These are phyloP conservation scores for Syngnathus rostellatus DNA, from an alignment of 2,797 vertebrate species.

Conservation along the genomic window DNA sequence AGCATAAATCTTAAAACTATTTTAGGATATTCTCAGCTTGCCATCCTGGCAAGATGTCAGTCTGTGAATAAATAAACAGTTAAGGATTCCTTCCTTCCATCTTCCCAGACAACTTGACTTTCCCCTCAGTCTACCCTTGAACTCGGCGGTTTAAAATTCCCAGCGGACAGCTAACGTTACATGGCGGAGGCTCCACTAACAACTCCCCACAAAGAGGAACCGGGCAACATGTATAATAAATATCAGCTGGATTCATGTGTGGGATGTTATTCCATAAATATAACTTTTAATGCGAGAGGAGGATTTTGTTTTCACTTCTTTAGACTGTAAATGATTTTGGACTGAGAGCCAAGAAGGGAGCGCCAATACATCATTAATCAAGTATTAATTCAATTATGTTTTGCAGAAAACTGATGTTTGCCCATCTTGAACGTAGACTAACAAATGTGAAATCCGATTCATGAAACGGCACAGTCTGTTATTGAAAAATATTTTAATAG, in stretches of 20 bases:
- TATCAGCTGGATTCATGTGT: constrained; percentile 2
- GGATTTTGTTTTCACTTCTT: neutral
- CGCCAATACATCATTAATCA: too few species aligned
- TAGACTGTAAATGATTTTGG: neutral
- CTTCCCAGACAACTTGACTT: constrained; percentile 1
- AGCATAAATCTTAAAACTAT: neutral
- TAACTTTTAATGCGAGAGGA: neutral
- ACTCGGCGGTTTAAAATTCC: constrained; percentile 12
- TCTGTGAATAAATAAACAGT: neutral
- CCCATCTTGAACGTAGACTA: neutral
- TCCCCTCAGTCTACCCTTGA: constrained; percentile 7
- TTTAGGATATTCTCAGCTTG: neutral
- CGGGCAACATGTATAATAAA: neutral
- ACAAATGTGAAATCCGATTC: neutral
- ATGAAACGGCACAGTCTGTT: neutral
- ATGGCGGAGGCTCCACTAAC: constrained; percentile 5
- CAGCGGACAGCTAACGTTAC: constrained; percentile 11
- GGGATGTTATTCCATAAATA: neutral
- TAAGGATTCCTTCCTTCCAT: neutral
- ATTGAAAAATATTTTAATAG: constrained; percentile 1
- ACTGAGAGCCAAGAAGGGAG: too few species aligned
- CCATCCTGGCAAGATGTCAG: neutral
- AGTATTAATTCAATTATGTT: neutral
- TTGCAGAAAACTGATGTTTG: neutral
- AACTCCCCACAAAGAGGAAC: neutral